phyloP scores from a whole-genome alignment of 2,888 invertebrate genomes.

The Perdita meconis region DNA sequence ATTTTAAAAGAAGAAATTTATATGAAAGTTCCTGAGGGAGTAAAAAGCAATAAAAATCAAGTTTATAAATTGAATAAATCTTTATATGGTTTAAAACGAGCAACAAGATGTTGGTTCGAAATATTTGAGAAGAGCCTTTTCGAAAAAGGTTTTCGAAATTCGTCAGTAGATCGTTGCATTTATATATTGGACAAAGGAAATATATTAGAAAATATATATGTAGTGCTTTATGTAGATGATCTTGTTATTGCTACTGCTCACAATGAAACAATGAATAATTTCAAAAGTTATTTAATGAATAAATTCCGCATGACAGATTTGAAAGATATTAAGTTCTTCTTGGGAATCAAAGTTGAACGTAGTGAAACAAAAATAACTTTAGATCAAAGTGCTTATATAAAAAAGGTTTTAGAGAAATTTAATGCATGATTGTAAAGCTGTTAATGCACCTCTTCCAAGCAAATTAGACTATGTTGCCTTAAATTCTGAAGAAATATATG shows the following conservation, averaged over 20 bases:
- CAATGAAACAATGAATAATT: background rate
- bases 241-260: background rate
- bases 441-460: background rate
- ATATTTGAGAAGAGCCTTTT: conserved; percentile 10
- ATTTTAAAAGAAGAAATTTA: conserved; percentile 30
- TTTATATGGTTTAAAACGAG: conserved; percentile 20
- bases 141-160: conserved; percentile 48
- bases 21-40: conserved; percentile 24
- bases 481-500: background rate
- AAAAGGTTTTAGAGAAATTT: background rate
- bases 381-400: background rate
- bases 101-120: conserved; percentile 6
- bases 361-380: background rate
- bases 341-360: background rate
- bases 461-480: background rate
- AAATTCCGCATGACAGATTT: background rate
- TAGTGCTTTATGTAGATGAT: conserved; percentile 2
- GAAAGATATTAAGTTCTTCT: background rate
- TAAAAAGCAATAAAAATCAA: conserved; percentile 3
- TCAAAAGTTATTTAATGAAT: background rate
- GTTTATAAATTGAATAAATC: conserved; percentile 19
- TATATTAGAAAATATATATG: conserved; percentile 7
- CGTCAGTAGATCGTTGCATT: conserved; percentile 44
- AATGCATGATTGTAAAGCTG: background rate
- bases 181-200: conserved; percentile 36